Evolutionary conservation across 2,113 vertebrate genomes (phyloP).

Genomic region (Larimichthys crocea): DNA sequence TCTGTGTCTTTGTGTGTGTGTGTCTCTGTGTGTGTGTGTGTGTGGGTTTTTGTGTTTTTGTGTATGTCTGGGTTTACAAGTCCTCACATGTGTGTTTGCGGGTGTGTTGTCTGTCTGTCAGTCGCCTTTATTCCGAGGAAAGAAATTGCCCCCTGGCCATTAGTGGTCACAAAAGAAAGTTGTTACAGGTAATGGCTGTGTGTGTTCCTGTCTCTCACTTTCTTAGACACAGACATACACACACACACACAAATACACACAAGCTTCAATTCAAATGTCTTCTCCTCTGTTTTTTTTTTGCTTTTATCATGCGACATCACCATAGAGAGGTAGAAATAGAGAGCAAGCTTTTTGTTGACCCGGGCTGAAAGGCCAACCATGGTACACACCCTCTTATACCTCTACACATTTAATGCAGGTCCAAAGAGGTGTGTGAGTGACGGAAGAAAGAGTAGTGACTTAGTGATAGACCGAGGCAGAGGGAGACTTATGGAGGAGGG

Average conservation of each 20-base stretch:
- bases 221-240: constrained; percentile 10
- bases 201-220: constrained; percentile 51
- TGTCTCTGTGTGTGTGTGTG: constrained; percentile 27
- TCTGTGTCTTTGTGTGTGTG: constrained; percentile 14
- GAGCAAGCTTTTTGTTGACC: constrained; percentile 50
- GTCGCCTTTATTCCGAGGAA: constrained; percentile 57
- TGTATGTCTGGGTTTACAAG: not conserved
- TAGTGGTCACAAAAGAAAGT: constrained; percentile 65
- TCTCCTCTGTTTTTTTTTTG: not conserved
- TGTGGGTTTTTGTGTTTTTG: constrained; percentile 4
- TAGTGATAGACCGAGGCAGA: constrained; percentile 19
- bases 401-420: not conserved
- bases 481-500: not conserved
- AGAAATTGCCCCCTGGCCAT: constrained; percentile 55
- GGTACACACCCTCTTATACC: not conserved
- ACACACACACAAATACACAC: constrained; percentile 15
- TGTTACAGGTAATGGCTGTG: constrained; percentile 69
- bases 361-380: constrained; percentile 16
- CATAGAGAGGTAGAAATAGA: not conserved
- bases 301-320: constrained; percentile 26
- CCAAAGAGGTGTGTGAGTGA: constrained; percentile 27
- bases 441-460: constrained; percentile 4
- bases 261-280: constrained; percentile 28
- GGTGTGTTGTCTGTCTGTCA: constrained; percentile 24
- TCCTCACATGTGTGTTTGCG: constrained; percentile 23